These are phyloP conservation scores for Halictus quadricinctus DNA, from an alignment of 2,888 invertebrate species.

Conservation along the genomic window DNA sequence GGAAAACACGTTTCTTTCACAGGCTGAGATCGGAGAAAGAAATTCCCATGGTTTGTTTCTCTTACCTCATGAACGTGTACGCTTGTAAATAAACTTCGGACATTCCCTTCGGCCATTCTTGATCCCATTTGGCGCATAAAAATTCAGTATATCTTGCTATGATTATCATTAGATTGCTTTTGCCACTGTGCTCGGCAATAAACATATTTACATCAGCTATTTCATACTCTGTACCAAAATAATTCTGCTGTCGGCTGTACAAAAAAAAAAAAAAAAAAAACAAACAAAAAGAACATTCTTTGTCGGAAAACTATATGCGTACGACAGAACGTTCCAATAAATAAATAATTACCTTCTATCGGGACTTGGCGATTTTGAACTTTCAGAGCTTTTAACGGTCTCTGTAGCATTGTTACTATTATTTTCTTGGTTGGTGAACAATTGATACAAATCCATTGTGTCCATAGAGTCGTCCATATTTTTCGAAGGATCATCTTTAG, in stretches of 20 bases:
- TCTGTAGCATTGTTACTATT: conserved; percentile 69
- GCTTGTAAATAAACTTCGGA: conserved; percentile 85
- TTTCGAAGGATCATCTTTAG: conserved; percentile 81
- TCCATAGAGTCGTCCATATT: conserved; percentile 85
- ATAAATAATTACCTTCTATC: conserved; percentile 64
- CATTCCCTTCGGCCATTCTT: conserved; percentile 87
- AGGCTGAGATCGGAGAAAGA: neutral
- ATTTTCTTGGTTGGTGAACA: conserved; percentile 84
- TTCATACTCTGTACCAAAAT: conserved; percentile 88
- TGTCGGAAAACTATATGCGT: neutral
- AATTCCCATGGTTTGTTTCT: conserved; percentile 10
- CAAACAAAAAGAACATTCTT: conserved; percentile 3
- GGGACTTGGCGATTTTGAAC: conserved; percentile 78
- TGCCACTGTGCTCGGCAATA: conserved; percentile 83
- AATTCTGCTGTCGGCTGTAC: conserved; percentile 76
- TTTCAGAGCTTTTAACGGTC: conserved; percentile 74
- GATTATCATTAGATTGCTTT: conserved; percentile 84
- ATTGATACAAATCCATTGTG: conserved; percentile 85
- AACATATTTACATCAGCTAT: conserved; percentile 86
- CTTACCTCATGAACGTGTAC: conserved; percentile 84
- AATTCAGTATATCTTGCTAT: conserved; percentile 85
- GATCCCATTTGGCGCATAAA: conserved; percentile 86
- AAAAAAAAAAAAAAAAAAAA: conserved; percentile 8
- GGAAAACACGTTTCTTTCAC: neutral
- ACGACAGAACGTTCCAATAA: neutral